These are phyloP conservation scores for Cichlasoma orientale DNA, from an alignment of 2,797 vertebrate genomes.

Conservation along the genomic window DNA sequence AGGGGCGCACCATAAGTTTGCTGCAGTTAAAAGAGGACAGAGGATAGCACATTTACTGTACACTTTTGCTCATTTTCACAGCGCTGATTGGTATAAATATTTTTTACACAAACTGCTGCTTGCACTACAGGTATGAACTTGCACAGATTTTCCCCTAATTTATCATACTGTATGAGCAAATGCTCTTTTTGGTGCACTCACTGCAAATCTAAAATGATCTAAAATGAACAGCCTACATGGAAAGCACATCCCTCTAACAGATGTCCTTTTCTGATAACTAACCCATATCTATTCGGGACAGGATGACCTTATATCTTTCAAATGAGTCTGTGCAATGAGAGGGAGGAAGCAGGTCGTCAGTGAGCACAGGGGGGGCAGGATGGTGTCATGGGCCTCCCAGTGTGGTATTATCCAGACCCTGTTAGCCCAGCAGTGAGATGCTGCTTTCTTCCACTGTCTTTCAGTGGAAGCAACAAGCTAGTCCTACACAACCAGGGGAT, in stretches of 20 bases:
- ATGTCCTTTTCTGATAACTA: constrained; percentile 37
- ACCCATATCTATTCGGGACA: constrained; percentile 29
- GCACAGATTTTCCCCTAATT: not conserved
- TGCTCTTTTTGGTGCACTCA: not conserved
- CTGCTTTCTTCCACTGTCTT: constrained; percentile 30
- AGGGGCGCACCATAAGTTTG: constrained; percentile 31
- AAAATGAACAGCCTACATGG: not conserved
- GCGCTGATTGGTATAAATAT: not conserved
- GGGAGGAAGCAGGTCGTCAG: constrained; percentile 54
- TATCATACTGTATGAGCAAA: not conserved
- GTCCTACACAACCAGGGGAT: constrained; percentile 13
- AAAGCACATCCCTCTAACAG: not conserved
- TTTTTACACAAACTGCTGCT: not conserved
- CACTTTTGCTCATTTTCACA: constrained; percentile 2
- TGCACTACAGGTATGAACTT: not conserved
- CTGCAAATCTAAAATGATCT: not conserved
- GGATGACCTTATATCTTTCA: constrained; percentile 46
- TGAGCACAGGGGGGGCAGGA: constrained; percentile 1
- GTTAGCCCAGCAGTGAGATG: constrained; percentile 29
- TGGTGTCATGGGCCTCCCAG: constrained; percentile 26
- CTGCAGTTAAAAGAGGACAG: constrained; percentile 41
- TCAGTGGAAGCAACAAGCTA: constrained; percentile 40
- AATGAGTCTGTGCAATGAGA: constrained; percentile 35
- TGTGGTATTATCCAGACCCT: constrained; percentile 26
- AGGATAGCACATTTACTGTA: constrained; percentile 34